Conservation (phyloP, 1,140 invertebrate species). For the Psix sp. region DNA sequence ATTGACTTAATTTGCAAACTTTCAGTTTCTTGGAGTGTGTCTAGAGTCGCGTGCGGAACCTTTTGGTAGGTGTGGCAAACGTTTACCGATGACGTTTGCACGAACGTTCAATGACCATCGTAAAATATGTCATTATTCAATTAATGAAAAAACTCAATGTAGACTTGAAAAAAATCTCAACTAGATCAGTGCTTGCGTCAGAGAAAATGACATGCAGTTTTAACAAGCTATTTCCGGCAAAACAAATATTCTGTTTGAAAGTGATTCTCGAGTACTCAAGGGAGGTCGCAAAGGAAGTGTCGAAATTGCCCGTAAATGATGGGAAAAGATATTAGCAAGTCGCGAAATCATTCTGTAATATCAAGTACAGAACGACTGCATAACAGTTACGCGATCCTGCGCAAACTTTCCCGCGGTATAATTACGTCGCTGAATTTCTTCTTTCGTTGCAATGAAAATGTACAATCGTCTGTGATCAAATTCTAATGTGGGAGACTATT, state of each 20-base stretch:
- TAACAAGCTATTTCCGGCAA: constrained; percentile 60
- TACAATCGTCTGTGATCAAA: constrained; percentile 47
- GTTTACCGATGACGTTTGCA: constrained; percentile 19
- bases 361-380: constrained; percentile 37
- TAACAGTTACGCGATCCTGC: constrained; percentile 49
- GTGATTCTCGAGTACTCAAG: constrained; percentile 29
- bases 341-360: constrained; percentile 51
- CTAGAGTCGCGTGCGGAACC: constrained; percentile 40
- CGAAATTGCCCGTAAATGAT: constrained; percentile 48
- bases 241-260: constrained; percentile 58
- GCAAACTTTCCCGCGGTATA: constrained; percentile 40
- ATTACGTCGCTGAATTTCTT: constrained; percentile 37
- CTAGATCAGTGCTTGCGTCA: constrained; percentile 17
- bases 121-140: constrained; percentile 6
- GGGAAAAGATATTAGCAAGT: constrained; percentile 40
- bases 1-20: constrained; percentile 36
- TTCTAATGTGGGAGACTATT: constrained; percentile 37
- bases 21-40: constrained; percentile 48
- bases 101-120: constrained; percentile 12
- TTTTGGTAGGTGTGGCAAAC: constrained; percentile 18
- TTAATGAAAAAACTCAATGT: neutral
- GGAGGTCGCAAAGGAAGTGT: constrained; percentile 48
- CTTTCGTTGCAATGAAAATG: constrained; percentile 18
- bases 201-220: constrained; percentile 29
- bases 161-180: constrained; percentile 4